Evolutionary conservation across 30 jellyfish, hydroid and myxozoan genomes (phyloP).

Genomic region (Hydractinia echinata): DNA sequence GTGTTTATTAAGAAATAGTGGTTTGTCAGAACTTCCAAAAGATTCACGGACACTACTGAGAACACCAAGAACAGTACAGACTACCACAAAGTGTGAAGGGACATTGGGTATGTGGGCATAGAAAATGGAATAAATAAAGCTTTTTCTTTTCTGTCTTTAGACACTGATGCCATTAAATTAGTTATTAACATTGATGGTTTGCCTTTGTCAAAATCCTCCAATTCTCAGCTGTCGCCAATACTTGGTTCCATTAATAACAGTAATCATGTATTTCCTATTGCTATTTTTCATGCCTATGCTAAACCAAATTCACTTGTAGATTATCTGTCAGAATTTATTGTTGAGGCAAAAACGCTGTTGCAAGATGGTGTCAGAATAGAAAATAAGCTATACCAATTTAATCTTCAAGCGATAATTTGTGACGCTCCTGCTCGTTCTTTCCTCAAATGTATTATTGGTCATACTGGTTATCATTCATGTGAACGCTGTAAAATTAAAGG

Average conservation of each 20-base stretch:
- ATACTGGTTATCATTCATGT: conserved; percentile 49
- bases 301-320: conserved; percentile 4
- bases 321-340: background rate
- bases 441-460: conserved; percentile 32
- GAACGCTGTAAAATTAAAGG: conserved; percentile 19
- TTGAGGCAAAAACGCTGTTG: background rate
- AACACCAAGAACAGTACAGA: too few species aligned
- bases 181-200: conserved; percentile 20
- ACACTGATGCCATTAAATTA: too few species aligned
- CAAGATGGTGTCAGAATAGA: too few species aligned
- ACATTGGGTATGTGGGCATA: too few species aligned
- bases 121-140: too few species aligned
- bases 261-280: background rate
- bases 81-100: too few species aligned
- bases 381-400: too few species aligned
- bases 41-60: too few species aligned
- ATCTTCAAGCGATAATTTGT: background rate
- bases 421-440: conserved; percentile 59
- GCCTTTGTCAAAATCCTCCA: conserved; percentile 33
- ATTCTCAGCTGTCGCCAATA: conserved; percentile 51
- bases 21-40: too few species aligned
- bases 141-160: too few species aligned
- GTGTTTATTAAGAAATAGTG: too few species aligned
- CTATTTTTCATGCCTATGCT: conserved; percentile 11
- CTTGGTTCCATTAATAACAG: conserved; percentile 24